A percentile compares a stretch with the other conserved stretches of the same genome.
Evolutionary conservation across 2,888 invertebrate genomes (phyloP).

Genomic region (Digitonthophagus gazella): DNA sequence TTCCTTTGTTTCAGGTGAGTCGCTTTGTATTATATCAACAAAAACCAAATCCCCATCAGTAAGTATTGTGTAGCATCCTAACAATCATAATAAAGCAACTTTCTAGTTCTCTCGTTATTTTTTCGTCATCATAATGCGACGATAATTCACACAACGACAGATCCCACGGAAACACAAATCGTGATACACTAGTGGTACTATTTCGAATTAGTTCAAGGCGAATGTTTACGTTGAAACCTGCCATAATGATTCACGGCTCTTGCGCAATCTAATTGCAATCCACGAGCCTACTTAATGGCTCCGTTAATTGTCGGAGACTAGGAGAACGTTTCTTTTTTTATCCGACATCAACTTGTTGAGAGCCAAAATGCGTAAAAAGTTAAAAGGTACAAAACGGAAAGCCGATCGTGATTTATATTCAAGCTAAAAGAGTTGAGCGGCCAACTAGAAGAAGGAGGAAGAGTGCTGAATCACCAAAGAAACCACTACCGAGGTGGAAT

Average conservation of each 20-base stretch:
- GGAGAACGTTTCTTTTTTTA: no score
- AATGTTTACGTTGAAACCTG: conserved; percentile 1
- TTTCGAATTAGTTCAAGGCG: conserved; percentile 9
- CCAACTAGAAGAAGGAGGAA: not conserved
- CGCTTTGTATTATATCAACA: no score
- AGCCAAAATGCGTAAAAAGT: no score
- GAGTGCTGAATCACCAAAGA: conserved; percentile 12
- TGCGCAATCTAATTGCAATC: conserved; percentile 15
- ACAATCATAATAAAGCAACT: no score
- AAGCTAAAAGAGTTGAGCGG: not conserved
- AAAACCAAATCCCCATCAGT: no score
- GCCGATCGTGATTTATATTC: no score
- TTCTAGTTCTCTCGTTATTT: no score
- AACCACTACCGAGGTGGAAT: not conserved
- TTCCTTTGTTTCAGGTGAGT: no score
- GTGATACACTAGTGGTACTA: not conserved
- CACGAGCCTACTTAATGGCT: conserved; percentile 7
- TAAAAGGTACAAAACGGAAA: no score
- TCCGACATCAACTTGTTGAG: not conserved
- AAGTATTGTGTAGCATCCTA: no score
- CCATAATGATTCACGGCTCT: conserved; percentile 14
- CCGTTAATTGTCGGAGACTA: conserved; percentile 7
- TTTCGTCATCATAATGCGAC: no score
- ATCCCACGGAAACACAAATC: not conserved
- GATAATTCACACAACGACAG: not conserved